Conservation (phyloP, 2,113 vertebrate genomes). For the Seriola dumerili region DNA sequence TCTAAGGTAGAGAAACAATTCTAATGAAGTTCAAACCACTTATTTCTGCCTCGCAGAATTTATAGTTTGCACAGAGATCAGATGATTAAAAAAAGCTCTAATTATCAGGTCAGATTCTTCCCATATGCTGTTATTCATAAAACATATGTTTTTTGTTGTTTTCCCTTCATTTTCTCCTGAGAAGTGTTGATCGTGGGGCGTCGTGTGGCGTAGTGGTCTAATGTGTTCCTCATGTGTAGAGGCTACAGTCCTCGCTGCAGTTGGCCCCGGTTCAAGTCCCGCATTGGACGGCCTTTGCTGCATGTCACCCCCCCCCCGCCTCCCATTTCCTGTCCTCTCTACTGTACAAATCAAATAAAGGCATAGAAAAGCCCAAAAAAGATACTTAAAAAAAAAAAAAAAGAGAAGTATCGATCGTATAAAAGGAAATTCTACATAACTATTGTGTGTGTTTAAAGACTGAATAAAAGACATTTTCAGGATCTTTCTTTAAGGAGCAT, state of each 20-base stretch:
- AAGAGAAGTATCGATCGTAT: not conserved
- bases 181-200: not conserved
- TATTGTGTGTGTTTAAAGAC: not conserved
- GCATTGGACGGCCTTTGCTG: no score
- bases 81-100: slow-evolving; percentile 9
- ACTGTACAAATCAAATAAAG: no score
- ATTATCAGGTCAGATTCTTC: slow-evolving; percentile 20
- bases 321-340: no score
- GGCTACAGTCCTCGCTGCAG: no score
- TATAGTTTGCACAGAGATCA: slow-evolving; percentile 12
- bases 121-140: slow-evolving; percentile 22
- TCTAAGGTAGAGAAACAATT: slow-evolving; percentile 13
- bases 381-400: no score
- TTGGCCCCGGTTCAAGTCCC: no score
- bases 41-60: not conserved
- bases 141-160: slow-evolving; percentile 8
- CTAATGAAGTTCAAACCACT: slow-evolving; percentile 41
- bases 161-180: not conserved
- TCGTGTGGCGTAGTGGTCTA: no score
- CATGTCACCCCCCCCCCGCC: no score
- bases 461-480: not conserved
- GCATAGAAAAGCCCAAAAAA: no score
- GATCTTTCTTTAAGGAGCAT: not conserved
- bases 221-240: no score
- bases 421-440: not conserved